Percentiles rank a stretch among this genome's conserved stretches.
These are phyloP conservation scores for Helarctos malayanus DNA, from an alignment of 2,797 vertebrate species.

Conservation along the genomic window DNA sequence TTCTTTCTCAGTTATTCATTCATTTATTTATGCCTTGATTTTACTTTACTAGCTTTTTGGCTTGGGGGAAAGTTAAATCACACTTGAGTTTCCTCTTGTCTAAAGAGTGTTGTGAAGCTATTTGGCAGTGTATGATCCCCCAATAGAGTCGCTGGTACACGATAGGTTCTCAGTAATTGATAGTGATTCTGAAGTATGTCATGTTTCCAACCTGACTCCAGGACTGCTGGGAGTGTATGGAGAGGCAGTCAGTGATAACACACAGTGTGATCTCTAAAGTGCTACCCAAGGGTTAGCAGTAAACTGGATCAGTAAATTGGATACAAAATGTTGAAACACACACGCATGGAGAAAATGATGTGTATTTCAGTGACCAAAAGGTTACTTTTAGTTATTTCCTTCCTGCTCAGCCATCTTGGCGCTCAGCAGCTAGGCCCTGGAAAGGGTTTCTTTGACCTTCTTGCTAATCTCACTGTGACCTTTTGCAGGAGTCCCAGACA, in stretches of 20 bases:
- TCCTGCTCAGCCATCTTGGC: not conserved
- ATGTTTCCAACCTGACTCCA: not conserved
- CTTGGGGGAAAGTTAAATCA: not conserved
- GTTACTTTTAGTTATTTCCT: not conserved
- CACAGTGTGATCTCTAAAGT: not conserved
- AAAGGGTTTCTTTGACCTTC: not conserved
- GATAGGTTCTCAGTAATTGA: not conserved
- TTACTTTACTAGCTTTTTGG: not conserved
- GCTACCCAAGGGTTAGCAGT: no score
- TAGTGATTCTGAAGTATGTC: not conserved
- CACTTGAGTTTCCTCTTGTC: not conserved
- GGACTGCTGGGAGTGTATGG: not conserved
- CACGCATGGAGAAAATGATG: not conserved
- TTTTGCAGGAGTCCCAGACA: not conserved
- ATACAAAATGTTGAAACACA: slow-evolving; percentile 9
- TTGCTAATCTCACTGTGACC: not conserved
- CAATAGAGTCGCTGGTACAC: not conserved
- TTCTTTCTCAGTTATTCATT: not conserved
- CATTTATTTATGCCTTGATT: not conserved
- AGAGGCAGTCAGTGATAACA: not conserved
- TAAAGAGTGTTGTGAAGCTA: not conserved
- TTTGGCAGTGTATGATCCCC: not conserved
- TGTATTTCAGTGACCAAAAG: not conserved
- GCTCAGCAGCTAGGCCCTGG: not conserved
- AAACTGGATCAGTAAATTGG: not conserved